These are phyloP conservation scores for Rhea pennata DNA, from an alignment of 2,113 vertebrate species.

Conservation along the genomic window DNA sequence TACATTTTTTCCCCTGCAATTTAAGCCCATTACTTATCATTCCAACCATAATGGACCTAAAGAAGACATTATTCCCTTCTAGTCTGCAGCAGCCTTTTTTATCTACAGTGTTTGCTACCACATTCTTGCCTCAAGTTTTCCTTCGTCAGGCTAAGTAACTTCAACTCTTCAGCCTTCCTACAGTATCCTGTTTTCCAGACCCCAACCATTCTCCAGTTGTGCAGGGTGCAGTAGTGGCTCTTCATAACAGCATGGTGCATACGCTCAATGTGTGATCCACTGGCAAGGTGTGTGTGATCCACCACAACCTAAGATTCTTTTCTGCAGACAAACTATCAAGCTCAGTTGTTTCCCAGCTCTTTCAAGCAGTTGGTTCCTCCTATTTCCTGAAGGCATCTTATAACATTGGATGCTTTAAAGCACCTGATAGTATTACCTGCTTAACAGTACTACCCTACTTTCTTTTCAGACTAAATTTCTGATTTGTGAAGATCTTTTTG, in stretches of 20 bases:
- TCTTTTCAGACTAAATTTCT: background rate
- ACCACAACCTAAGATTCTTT: background rate
- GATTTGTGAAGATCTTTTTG: background rate
- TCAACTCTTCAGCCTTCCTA: background rate
- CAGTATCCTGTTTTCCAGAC: background rate
- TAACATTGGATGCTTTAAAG: background rate
- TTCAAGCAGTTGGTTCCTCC: background rate
- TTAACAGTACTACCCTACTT: background rate
- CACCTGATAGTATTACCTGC: rapidly evolving
- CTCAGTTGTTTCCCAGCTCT: background rate
- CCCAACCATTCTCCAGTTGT: rapidly evolving
- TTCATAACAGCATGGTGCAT: background rate
- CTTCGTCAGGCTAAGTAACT: background rate
- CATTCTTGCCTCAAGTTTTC: background rate
- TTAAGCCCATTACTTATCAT: background rate
- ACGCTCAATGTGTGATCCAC: background rate
- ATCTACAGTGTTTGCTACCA: background rate
- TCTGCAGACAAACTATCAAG: background rate
- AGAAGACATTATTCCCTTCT: background rate
- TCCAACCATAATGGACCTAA: background rate
- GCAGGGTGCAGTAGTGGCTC: background rate
- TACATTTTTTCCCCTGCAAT: background rate
- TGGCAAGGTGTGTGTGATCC: background rate
- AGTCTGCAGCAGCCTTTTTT: background rate
- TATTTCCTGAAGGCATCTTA: background rate